Percentiles rank a stretch among this genome's conserved stretches.
Conservation (phyloP, 2,113 vertebrate species). For the Rhinolophus sinicus region DNA sequence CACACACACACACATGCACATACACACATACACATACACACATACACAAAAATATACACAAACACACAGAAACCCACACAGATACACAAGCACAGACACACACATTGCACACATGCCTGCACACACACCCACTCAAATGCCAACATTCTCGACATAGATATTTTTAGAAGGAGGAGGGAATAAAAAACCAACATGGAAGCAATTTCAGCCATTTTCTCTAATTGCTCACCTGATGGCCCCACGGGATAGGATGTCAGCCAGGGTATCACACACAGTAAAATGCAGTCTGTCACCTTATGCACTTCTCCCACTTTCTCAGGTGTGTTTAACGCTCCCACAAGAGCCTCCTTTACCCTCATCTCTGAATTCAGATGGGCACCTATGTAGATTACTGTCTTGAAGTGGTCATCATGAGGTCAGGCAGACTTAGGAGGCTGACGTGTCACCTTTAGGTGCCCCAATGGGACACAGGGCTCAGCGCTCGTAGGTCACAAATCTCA, state of each 20-base stretch:
- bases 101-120: too few relatives aligned
- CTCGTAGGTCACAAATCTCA: not conserved
- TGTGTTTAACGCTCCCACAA: not conserved
- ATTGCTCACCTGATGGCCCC: constrained; percentile 57
- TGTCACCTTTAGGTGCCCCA: not conserved
- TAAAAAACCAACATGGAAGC: constrained; percentile 62
- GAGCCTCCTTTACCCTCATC: not conserved
- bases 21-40: fast-evolving
- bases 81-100: not conserved
- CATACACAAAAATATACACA: not conserved
- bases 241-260: constrained; percentile 59
- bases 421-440: too few relatives aligned
- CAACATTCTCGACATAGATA: not conserved
- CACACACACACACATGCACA: not conserved
- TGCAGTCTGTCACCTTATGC: not conserved
- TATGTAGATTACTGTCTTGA: not conserved
- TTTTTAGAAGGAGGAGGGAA: constrained; percentile 13
- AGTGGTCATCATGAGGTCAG: not conserved
- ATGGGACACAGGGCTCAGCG: not conserved
- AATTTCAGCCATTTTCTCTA: constrained; percentile 74
- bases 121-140: not conserved
- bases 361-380: not conserved
- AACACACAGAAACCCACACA: too few relatives aligned
- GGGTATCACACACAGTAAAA: constrained; percentile 16
- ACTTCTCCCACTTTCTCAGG: not conserved